Evolutionary conservation across 2,113 vertebrate species (phyloP).

Genomic region (Xiphias gladius): DNA sequence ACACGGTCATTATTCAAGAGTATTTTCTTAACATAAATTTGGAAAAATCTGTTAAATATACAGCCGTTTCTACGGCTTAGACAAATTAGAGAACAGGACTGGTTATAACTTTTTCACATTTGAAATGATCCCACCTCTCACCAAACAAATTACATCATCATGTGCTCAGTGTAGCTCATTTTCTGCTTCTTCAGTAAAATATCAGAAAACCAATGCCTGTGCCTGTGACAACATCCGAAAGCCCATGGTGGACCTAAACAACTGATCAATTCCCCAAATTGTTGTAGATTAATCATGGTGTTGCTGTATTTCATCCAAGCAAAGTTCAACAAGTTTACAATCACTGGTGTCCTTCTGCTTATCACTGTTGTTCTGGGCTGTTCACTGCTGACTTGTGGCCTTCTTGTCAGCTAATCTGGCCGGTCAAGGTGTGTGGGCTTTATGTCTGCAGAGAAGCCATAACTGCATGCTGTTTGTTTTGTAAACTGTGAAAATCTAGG

Average conservation of each 20-base stretch:
- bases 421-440: background rate
- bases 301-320: background rate
- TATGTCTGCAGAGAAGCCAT: background rate
- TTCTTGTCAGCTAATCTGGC: background rate
- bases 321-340: background rate
- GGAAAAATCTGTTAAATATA: too few relatives aligned
- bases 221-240: background rate
- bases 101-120: too few relatives aligned
- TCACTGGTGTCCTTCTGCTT: background rate
- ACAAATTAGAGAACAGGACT: too few relatives aligned
- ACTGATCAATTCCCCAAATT: too few relatives aligned
- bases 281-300: background rate
- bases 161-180: too few relatives aligned
- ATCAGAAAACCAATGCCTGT: too few relatives aligned
- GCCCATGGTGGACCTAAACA: background rate
- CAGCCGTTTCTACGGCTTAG: too few relatives aligned
- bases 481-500: background rate
- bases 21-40: too few relatives aligned
- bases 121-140: too few relatives aligned
- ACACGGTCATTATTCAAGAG: too few relatives aligned
- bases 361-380: background rate
- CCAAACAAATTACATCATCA: too few relatives aligned
- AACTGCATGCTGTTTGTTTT: background rate
- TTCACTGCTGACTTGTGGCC: rapidly evolving
- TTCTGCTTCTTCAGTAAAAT: too few relatives aligned